Base-by-base conservation (phyloP, 1,140 invertebrate species). In the Drosophila quadrilineata region DNA sequence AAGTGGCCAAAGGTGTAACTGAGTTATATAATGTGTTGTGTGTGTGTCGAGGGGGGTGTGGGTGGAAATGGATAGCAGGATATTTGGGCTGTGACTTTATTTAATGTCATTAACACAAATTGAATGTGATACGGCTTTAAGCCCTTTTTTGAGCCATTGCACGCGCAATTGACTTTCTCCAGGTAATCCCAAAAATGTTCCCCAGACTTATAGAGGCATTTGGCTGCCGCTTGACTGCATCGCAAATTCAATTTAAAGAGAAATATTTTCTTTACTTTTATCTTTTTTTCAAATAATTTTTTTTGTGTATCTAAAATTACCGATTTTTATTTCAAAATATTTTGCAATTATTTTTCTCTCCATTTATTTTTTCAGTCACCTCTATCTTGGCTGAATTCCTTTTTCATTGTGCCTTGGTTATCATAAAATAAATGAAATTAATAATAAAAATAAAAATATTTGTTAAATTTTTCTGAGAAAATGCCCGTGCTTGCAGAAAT, bases 101-200 rank as follows among this genome's bases (percentile, higher is more conserved):
- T 85, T 85, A 75, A 85, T 85, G 71, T 68, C 80, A 85, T 85
- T 85, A 85, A 86, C 79, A 63, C 75, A 85, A 85, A 85, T 85
- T 85, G 79, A 85, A 85, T 85, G 73, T 85, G 77, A 85, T 84
- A 74, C 79, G 73, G 73, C 58, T 53, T 62, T 73, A 70, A 73
- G 62, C 67, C 69, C 56, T 80, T n/a, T n/a, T n/a, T 70, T 57
- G 65, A 70, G 58, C 73, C 77, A 54, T 82, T 84, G 79, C 77
- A 84, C 70, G 77, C 73, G 65, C 79, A 84, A 84, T 84, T 84
- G 77, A 85, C 64, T 85, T 76, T 73, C 62, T 29, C n/a, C n/a
- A n/a, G n/a, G n/a, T n/a, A n/a, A n/a, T n/a, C n/a, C n/a, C n/a
- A n/a, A n/a, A n/a, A n/a, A n/a, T n/a, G n/a, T n/a, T n/a, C n/a